Evolutionary conservation across 2,888 invertebrate species (phyloP), one percentile per base, ranked within the genome.

Genomic region (Ophonus ardosiacus): DNA sequence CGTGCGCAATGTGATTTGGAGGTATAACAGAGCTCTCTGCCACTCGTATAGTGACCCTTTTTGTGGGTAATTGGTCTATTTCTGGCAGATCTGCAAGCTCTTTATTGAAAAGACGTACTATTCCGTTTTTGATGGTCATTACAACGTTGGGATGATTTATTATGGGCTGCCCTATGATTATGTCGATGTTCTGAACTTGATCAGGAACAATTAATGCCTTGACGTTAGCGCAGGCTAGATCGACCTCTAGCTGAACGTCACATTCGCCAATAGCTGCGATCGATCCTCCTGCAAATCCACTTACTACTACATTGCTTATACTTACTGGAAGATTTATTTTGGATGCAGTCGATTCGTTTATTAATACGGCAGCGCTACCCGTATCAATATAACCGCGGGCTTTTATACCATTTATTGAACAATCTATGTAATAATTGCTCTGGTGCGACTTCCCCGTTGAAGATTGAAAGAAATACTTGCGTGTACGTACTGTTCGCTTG

Each of bases 161-260:
- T 71, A 85, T 81, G 8, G 85, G 61, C 71, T 86, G 86, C 1
- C 86, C 86, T 17, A 86, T 63, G 71, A 86, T 80, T n/a, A 86
- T 71, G n/a, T 85, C 79, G 10, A 86, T 68, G 7, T 63, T 57
- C 63, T 86, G 86, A 13, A 81, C 78, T 43, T 57, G 7, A 80
- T 86, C 79, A 7, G 61, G 15, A 0, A 85, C 78, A 59, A 85
- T 21, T 5, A 78, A 10, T 24, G 61, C 78, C 18, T 21, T 51
- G 40, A 83, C 82, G 24, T 65, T 8, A 4, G 68, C 68, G 1
- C 15, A 6, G 10, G 38, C 68, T 31, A 68, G 2, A n/a, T 68
- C 68, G n/a, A 68, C 68, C 17, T 38, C 31, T 7, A 68, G n/a
- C n/a, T n/a, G 10, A 13, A 68, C 15, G n/a, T 68, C 15, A 7